These are phyloP conservation scores for Pseudococcus jackbeardsleyi DNA, from an alignment of 2,888 invertebrate species.

Conservation along the genomic window DNA sequence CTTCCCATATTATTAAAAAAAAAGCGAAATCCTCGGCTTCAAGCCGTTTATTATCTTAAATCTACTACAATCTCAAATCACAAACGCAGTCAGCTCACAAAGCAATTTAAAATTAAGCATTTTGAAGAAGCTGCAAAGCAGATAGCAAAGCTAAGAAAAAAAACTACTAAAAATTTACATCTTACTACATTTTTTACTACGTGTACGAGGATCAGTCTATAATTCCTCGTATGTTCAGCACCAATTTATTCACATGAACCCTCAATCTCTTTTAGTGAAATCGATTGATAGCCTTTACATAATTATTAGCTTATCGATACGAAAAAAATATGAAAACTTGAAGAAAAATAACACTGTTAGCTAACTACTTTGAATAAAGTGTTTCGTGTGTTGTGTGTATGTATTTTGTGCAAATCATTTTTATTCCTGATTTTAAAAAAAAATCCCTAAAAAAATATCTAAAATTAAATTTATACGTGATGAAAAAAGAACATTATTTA, in stretches of 20 bases:
- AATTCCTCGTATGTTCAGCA: conserved; percentile 37
- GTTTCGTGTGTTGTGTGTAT: not conserved
- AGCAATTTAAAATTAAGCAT: not conserved
- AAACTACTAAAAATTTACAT: conserved; percentile 38
- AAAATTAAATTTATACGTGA: not conserved
- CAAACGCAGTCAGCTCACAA: not conserved
- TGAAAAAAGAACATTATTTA: conserved; percentile 30
- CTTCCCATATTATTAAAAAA: too few relatives aligned
- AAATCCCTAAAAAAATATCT: not conserved
- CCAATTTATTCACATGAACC: conserved; percentile 25
- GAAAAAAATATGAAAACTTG: not conserved
- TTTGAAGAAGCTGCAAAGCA: conserved; percentile 28
- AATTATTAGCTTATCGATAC: conserved; percentile 45
- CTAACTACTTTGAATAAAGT: conserved; percentile 30
- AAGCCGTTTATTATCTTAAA: too few relatives aligned
- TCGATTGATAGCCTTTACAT: conserved; percentile 31
- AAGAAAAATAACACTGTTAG: conserved; percentile 10
- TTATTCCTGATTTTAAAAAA: not conserved
- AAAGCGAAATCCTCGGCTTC: too few relatives aligned
- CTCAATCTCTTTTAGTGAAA: not conserved
- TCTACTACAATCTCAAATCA: too few relatives aligned
- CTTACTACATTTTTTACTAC: conserved; percentile 48
- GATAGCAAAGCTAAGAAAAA: not conserved
- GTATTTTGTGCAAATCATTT: conserved; percentile 1
- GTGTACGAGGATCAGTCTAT: conserved; percentile 51